Evolutionary conservation across 2,888 invertebrate genomes (phyloP).

Genomic region (Pegoplata infirma): DNA sequence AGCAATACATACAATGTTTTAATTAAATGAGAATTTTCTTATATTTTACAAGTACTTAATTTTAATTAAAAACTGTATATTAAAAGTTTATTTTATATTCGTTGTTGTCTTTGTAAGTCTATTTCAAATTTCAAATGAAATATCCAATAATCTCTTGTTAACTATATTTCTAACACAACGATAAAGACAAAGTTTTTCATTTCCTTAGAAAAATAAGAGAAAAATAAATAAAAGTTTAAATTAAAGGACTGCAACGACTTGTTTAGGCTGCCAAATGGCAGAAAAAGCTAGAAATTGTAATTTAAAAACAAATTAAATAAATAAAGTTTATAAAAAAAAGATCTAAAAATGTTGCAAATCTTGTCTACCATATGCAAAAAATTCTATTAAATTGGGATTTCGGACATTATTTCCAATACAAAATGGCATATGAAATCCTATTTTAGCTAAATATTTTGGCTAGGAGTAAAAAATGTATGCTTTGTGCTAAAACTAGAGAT

Average conservation of each 20-base stretch:
- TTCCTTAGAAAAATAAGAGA: conserved; percentile 29
- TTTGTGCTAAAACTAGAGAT: no score
- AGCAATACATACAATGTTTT: no score
- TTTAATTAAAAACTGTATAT: conserved; percentile 33
- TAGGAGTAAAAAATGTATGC: no score
- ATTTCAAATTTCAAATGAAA: conserved; percentile 18
- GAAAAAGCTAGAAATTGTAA: no score
- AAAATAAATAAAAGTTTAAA: not conserved
- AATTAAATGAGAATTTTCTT: not conserved
- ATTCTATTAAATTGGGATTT: no score
- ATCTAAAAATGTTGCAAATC: no score
- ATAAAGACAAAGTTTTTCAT: conserved; percentile 41
- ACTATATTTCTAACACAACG: conserved; percentile 23
- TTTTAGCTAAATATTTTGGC: no score
- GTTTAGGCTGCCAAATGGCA: not conserved
- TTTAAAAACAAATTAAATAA: no score
- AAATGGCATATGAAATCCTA: no score
- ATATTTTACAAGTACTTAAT: not conserved
- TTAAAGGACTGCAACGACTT: not conserved
- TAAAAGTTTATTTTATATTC: conserved; percentile 30
- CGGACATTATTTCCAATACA: no score
- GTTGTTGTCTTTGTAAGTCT: not conserved
- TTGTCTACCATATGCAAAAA: no score
- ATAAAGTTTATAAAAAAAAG: no score
- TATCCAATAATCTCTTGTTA: conserved; percentile 38